Conservation (phyloP, 2,797 vertebrate genomes). For the Phoebastria nigripes region DNA sequence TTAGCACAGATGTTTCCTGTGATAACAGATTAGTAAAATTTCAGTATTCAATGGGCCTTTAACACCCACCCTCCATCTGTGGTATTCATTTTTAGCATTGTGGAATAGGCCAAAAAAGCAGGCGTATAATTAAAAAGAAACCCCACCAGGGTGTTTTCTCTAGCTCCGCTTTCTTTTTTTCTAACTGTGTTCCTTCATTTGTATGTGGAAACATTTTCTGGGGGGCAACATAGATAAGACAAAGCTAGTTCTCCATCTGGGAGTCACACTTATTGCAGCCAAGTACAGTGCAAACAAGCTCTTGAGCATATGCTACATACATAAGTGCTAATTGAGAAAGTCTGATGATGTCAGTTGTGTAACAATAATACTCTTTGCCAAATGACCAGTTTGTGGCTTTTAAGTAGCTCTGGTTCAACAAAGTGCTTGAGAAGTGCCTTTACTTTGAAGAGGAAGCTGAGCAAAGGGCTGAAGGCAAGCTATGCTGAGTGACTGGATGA, state of each 20-base stretch:
- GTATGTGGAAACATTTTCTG: background rate
- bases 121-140: background rate
- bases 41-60: background rate
- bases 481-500: background rate
- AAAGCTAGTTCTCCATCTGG: conserved; percentile 3
- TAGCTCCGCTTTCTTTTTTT: background rate
- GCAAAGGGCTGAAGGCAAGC: background rate
- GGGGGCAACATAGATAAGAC: background rate
- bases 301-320: background rate
- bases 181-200: background rate
- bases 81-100: background rate
- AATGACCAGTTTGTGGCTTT: conserved; percentile 4
- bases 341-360: background rate
- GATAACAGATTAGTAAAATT: background rate
- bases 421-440: background rate
- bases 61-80: background rate
- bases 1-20: conserved; percentile 31
- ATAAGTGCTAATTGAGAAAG: background rate
- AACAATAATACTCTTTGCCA: background rate
- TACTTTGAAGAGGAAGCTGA: background rate
- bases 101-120: background rate
- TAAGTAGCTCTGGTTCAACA: background rate
- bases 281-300: background rate
- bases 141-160: background rate
- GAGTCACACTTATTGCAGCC: background rate